phyloP scores from a whole-genome alignment of 2,113 vertebrate genomes.

The Phycodurus eques region DNA sequence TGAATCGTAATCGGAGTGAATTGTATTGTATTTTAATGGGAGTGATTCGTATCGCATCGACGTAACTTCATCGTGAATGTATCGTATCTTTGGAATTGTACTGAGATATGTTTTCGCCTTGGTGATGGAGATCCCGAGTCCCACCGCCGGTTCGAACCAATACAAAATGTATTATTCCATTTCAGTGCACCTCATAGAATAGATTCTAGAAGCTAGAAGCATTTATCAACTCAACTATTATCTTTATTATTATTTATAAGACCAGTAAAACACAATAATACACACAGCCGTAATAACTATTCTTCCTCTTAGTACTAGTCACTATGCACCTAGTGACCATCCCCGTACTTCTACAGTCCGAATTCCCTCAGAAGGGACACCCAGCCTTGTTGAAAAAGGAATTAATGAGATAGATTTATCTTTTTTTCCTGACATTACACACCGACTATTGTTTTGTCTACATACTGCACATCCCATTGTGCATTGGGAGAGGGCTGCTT shows the following conservation, averaged over 20 bases:
- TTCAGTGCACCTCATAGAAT: too few species aligned
- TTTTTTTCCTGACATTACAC: constrained; percentile 66
- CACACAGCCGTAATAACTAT: neutral
- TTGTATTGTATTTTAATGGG: neutral
- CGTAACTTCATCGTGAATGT: too few species aligned
- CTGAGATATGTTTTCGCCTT: too few species aligned
- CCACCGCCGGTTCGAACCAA: too few species aligned
- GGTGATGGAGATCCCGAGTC: too few species aligned
- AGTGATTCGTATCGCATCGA: too few species aligned
- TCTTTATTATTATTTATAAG: too few species aligned
- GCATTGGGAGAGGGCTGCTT: constrained; percentile 62
- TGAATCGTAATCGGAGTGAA: neutral
- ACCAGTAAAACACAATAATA: neutral
- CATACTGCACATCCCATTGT: constrained; percentile 63
- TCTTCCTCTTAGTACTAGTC: constrained; percentile 32
- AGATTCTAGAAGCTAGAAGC: too few species aligned
- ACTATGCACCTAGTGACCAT: constrained; percentile 73
- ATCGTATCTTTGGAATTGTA: too few species aligned
- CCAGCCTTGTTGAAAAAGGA: constrained; percentile 69
- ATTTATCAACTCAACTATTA: too few species aligned
- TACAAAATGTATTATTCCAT: too few species aligned
- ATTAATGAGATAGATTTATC: constrained; percentile 80
- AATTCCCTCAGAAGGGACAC: constrained; percentile 65
- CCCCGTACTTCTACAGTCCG: constrained; percentile 19
- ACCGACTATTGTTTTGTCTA: constrained; percentile 66